phyloP scores from a whole-genome alignment of 2,888 invertebrate genomes.

The Sminthurinus aureus region DNA sequence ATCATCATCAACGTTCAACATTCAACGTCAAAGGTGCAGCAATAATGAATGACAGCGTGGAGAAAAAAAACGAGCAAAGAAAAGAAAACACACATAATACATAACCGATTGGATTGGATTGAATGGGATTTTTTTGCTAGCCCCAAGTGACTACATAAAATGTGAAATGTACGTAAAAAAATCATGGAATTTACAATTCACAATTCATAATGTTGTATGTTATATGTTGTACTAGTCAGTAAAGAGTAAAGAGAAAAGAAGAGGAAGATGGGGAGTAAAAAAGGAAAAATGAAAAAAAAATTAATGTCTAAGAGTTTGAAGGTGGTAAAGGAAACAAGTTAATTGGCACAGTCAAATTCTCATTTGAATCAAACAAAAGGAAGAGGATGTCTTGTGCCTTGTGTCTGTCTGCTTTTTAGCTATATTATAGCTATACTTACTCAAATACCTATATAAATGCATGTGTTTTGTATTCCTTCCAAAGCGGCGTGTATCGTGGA shows the following conservation, averaged over 20 bases:
- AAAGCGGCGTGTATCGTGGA: not conserved
- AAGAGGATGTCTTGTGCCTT: not conserved
- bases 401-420: not conserved
- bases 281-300: not conserved
- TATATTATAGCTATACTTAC: not conserved
- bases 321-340: not conserved
- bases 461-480: not conserved
- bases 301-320: not conserved
- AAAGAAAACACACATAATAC: no score
- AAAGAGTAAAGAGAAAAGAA: slow-evolving; percentile 3
- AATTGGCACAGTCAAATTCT: not conserved
- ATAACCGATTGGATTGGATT: no score
- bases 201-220: not conserved
- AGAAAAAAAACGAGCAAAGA: no score
- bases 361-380: not conserved
- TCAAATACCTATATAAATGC: not conserved
- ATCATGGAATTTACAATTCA: no score
- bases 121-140: no score
- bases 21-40: no score
- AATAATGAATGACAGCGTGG: no score
- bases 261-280: slow-evolving; percentile 4
- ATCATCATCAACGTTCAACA: no score
- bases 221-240: no score
- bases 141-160: not conserved
- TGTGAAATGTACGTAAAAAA: not conserved